Evolutionary conservation across 2,113 vertebrate genomes (phyloP), one percentile per base, ranked within the genome.

Genomic region (Corvus cornix): DNA sequence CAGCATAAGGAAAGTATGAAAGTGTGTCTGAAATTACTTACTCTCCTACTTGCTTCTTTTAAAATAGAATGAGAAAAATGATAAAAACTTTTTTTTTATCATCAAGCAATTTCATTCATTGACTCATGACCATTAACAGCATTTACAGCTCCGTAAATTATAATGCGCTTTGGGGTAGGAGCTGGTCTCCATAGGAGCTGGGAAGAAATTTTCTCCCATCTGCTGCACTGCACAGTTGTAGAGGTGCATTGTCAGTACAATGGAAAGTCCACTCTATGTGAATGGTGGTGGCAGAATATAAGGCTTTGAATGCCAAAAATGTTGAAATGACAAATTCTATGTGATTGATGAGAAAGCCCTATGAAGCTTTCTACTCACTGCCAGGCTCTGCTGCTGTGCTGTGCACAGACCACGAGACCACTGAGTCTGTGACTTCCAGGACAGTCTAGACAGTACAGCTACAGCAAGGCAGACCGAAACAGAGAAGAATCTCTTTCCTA

Each of bases 331-430:
- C 44, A 93, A 95, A 87, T 90, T 86, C 68, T 27, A 1, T 9
- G 51, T 58, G 69, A 93, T 44, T 72, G 83, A 92, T 89, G 83
- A 87, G 80, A 93, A 92, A 78, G 33, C 73, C 62, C 83, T 77
- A 16, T 0, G 9, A 94, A 86, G 39, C 11, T 35, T 59, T 31
- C 27, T 26, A 2, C 27, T 53, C 9, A 0, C 78, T 49, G 56
- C 80, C 72, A 78, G 83, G 51, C 41, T 62, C 46, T 44, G 56
- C 49, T 62, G 62, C 63, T 80, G 37, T 52, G 58, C 49, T 78
- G 31, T 0, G 5, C 70, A n/a, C 0, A 1, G 55, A 79, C 41
- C 3, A 1, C 1, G 1, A 67, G 68, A 59, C 24, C 55, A 63
- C 35, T 4, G 16, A 78, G 60, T 16, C 78, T 63, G 28, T 0